Evolutionary conservation across 2,797 vertebrate genomes (phyloP).

Genomic region (Acrocephalus scirpaceus): DNA sequence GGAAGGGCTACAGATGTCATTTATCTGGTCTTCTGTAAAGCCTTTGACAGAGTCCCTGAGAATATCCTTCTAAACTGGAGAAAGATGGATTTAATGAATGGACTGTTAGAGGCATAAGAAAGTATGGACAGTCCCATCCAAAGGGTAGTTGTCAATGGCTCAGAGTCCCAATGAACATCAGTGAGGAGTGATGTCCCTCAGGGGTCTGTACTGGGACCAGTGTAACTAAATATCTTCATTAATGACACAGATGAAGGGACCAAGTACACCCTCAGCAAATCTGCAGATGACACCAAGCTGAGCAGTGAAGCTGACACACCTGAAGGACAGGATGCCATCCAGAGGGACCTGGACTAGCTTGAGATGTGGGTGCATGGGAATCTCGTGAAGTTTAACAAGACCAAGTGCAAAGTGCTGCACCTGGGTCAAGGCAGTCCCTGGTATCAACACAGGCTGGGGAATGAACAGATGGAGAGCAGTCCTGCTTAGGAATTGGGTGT

Average conservation of each 20-base stretch:
- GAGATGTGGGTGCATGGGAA: neutral
- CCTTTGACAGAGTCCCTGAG: neutral
- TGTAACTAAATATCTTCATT: neutral
- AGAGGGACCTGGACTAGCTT: neutral
- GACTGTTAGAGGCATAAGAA: neutral
- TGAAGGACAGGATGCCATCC: neutral
- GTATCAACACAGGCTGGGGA: neutral
- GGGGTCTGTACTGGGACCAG: rapidly evolving
- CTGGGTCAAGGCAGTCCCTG: too few relatives aligned
- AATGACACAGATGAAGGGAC: neutral
- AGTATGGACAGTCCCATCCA: neutral
- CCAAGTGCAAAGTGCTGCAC: too few relatives aligned
- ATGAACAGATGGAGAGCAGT: neutral
- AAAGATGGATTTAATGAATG: neutral
- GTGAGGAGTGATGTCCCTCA: neutral
- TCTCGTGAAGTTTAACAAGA: neutral
- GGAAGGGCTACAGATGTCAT: neutral
- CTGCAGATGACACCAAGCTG: neutral
- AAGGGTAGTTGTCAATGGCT: neutral
- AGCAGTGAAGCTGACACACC: neutral
- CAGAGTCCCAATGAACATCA: neutral
- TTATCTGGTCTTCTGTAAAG: neutral
- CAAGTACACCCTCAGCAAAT: neutral
- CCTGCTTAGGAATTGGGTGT: neutral
- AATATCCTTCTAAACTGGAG: neutral